Base-by-base conservation (phyloP, 2,888 invertebrate genomes). In the Pherbina coryleti region DNA sequence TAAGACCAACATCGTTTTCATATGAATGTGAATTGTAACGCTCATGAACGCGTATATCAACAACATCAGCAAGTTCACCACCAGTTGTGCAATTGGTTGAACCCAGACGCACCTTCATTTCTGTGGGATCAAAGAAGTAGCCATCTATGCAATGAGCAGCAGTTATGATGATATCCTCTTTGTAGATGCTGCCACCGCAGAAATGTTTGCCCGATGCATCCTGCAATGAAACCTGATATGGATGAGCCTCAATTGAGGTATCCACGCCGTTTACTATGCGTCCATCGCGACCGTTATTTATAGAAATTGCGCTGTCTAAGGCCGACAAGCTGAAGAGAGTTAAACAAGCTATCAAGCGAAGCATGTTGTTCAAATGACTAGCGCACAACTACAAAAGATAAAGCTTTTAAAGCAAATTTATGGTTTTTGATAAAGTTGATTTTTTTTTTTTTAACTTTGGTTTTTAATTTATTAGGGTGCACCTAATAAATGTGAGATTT, bases 141-240 rank as follows among this genome's bases (percentile, higher is more conserved):
- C 34, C 62, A 62, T 85, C 83, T 83, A 89, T 79, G 82, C 91
- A 91, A 81, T 91, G 89, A 78, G 90, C 91, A 28, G 91, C 91
- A 2, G 90, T 91, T 34, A 91, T 74, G 8, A 90, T 82, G 7
- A 83, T 88, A 11, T 83, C 84, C 3, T 80, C 60, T 11, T 81
- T 82, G 79, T 90, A 85, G 66, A 91, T 84, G n/a, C 89, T 88
- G 44, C 90, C 91, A 37, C 91, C 91, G 75, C 91, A 91, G 79
- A 88, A 88, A 79, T 91, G 91, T n/a, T 72, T 79, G 11, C 85
- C 87, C 44, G 44, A 34, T 3, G 82, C 80, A 51, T 82, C 85
- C 78, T 88, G 88, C 17, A 91, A 78, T 0, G 91, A 90, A 0
- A 91, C 89, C 86, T 91, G 91, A 79, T 90, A 90, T 9, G 91